Evolutionary conservation across 92 coral and sea anemone genomes (phyloP).

Genomic region (Epizoanthus rinbou): DNA sequence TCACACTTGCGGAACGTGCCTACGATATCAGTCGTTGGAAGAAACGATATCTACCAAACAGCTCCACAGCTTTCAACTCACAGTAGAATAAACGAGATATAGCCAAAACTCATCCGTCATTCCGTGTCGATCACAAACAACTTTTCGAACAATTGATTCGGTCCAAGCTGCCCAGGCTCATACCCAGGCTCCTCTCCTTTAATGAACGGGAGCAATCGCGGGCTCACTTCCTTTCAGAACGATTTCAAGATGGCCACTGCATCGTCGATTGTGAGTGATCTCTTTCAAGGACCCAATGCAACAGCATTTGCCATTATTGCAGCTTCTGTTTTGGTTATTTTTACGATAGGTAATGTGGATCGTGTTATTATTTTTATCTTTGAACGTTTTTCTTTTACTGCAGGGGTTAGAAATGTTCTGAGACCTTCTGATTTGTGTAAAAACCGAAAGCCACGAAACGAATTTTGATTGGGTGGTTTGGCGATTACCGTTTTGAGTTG

Average conservation of each 20-base stretch:
- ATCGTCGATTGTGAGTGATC: constrained; percentile 49
- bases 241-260: constrained; percentile 67
- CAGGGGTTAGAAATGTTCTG: too few species aligned
- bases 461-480: constrained; percentile 9
- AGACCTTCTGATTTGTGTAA: too few species aligned
- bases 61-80: too few species aligned
- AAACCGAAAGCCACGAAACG: constrained; percentile 2
- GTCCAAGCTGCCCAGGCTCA: too few species aligned
- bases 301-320: constrained; percentile 64
- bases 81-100: too few species aligned
- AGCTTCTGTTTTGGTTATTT: constrained; percentile 71
- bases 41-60: too few species aligned
- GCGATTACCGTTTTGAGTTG: neutral
- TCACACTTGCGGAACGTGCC: neutral
- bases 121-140: too few species aligned
- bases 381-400: too few species aligned
- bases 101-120: too few species aligned
- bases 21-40: neutral
- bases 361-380: neutral
- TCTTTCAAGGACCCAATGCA: constrained; percentile 82
- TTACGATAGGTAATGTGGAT: constrained; percentile 73
- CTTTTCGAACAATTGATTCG: neutral
- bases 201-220: constrained; percentile 11
- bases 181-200: constrained; percentile 15
- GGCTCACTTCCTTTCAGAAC: constrained; percentile 53